A percentile compares a stretch with the other conserved stretches of the same genome.
phyloP scores from a whole-genome alignment of 2,113 vertebrate species.

The Myotis yumanensis region DNA sequence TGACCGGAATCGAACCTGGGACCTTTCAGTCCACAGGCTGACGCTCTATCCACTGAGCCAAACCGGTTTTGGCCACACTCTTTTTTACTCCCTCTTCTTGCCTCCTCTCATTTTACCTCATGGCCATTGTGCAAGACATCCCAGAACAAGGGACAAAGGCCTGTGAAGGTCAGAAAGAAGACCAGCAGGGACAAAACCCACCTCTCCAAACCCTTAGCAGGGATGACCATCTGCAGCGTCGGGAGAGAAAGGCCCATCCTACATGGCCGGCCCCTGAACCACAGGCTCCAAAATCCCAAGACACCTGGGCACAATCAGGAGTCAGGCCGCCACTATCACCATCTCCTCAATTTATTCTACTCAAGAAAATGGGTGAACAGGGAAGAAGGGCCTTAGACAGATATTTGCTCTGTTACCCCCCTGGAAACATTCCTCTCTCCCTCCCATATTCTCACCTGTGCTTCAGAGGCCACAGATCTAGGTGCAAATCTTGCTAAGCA shows the following conservation, averaged over 20 bases:
- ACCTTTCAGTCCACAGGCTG: no score
- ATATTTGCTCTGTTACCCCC: not conserved
- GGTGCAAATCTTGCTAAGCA: not conserved
- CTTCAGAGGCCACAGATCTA: not conserved
- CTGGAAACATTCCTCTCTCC: not conserved
- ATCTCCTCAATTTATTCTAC: not conserved
- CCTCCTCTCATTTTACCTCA: not conserved
- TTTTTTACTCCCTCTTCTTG: not conserved
- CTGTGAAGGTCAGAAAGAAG: not conserved
- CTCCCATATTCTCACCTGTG: not conserved
- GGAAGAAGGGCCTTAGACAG: not conserved
- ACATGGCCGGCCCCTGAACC: not conserved
- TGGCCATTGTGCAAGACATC: not conserved
- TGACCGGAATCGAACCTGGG: no score
- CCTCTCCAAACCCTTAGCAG: not conserved
- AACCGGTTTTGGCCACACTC: no score
- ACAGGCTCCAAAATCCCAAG: not conserved
- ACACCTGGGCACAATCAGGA: not conserved
- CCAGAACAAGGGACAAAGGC: not conserved
- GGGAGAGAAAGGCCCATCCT: not conserved
- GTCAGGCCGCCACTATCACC: not conserved
- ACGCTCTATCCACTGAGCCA: no score
- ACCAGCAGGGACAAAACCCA: no score
- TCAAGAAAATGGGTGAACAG: not conserved
- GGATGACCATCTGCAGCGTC: accelerated